Percentiles rank a stretch among this genome's conserved stretches.
Conservation (phyloP, 2,113 vertebrate species). For the Etheostoma cragini region DNA sequence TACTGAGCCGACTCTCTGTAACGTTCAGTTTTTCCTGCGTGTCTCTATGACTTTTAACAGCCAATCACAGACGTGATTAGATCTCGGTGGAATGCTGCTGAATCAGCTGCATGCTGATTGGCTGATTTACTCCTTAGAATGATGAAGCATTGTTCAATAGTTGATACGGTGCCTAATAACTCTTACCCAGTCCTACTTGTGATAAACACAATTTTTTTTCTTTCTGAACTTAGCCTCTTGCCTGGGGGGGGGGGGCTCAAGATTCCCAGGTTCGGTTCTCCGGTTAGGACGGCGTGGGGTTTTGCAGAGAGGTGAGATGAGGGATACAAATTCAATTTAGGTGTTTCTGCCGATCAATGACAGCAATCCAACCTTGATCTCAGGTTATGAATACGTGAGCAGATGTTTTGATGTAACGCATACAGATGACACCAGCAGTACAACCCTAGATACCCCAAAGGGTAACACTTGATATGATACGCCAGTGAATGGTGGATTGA, state of each 20-base stretch:
- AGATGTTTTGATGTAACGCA: constrained; percentile 46
- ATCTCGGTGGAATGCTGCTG: no score
- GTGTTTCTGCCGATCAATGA: constrained; percentile 77
- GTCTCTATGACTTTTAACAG: no score
- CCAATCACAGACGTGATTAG: no score
- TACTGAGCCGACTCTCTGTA: neutral
- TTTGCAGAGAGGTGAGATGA: constrained; percentile 66
- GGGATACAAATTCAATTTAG: constrained; percentile 84
- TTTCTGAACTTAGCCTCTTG: constrained; percentile 14
- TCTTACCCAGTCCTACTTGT: neutral
- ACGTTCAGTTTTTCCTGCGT: no score
- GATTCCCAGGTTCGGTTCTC: constrained; percentile 40
- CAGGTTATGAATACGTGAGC: constrained; percentile 84
- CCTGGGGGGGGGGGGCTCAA: constrained; percentile 30
- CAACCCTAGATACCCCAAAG: neutral
- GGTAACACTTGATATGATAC: no score
- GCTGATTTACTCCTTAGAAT: no score
- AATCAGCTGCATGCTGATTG: no score
- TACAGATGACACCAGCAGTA: constrained; percentile 49
- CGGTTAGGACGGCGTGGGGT: constrained; percentile 28
- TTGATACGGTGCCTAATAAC: no score
- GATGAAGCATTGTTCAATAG: no score
- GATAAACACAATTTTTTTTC: constrained; percentile 5
- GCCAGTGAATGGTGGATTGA: no score
- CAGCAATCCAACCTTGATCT: constrained; percentile 80